Evolutionary conservation across 2,113 vertebrate genomes (phyloP).

Genomic region (Setophaga coronata): DNA sequence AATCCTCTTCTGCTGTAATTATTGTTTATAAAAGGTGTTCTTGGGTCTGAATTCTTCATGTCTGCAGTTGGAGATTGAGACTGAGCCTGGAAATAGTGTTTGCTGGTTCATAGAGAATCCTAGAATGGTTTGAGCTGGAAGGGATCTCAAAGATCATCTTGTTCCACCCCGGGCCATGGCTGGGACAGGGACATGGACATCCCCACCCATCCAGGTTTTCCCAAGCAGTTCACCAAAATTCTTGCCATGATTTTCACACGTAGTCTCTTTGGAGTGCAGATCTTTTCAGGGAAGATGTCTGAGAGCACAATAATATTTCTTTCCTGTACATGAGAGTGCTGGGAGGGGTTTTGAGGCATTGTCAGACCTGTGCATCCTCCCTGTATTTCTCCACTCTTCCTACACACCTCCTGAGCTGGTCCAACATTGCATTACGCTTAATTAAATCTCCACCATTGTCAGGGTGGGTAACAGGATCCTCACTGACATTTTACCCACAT

Average conservation of each 20-base stretch:
- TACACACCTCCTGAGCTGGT: background rate
- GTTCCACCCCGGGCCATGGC: rapidly evolving
- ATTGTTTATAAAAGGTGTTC: background rate
- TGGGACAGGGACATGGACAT: background rate
- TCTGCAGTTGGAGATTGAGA: background rate
- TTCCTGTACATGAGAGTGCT: background rate
- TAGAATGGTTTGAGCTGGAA: background rate
- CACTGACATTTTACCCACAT: background rate
- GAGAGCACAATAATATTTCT: background rate
- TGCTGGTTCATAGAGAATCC: background rate
- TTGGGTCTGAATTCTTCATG: background rate
- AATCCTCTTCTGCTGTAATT: background rate
- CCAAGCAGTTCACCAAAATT: background rate
- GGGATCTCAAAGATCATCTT: too few relatives aligned
- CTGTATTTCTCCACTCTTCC: background rate
- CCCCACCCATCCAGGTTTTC: background rate
- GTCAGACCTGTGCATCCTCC: background rate
- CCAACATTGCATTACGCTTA: background rate
- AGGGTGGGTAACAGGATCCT: background rate
- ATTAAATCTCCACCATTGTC: background rate
- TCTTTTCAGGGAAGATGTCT: background rate
- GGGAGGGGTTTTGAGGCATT: background rate
- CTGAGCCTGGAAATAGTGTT: background rate
- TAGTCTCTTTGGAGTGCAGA: rapidly evolving
- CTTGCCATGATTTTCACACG: rapidly evolving